These are phyloP conservation scores for Bombus polaris DNA, from an alignment of 1,140 invertebrate genomes.

Conservation along the genomic window DNA sequence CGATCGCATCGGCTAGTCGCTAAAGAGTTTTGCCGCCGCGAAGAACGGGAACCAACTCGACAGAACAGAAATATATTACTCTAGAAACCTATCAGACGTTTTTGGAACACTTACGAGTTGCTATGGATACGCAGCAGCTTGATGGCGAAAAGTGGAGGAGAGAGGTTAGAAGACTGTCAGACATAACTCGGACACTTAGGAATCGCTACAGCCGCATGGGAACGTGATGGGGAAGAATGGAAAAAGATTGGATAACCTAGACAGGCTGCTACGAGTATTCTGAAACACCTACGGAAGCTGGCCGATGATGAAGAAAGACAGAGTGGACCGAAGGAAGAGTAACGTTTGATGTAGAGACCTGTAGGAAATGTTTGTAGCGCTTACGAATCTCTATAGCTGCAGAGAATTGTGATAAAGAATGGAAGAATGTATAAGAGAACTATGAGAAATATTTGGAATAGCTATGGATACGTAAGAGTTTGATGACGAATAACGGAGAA, in stretches of 20 bases:
- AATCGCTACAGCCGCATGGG: too few relatives aligned
- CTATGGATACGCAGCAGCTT: neutral
- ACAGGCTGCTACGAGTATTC: too few relatives aligned
- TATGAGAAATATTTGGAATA: neutral
- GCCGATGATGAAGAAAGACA: too few relatives aligned
- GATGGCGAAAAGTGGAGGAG: neutral
- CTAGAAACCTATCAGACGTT: neutral
- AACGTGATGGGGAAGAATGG: too few relatives aligned
- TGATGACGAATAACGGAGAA: neutral
- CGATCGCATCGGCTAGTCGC: constrained; percentile 68
- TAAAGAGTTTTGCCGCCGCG: constrained; percentile 56
- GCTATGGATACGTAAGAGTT: neutral
- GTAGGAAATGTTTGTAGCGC: neutral
- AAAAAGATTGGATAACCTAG: too few relatives aligned
- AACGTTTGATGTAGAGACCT: neutral
- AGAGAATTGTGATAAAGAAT: neutral
- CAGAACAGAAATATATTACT: neutral
- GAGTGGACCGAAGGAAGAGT: neutral
- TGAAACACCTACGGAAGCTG: too few relatives aligned
- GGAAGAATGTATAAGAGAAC: too few relatives aligned
- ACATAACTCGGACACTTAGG: too few relatives aligned
- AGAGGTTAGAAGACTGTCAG: too few relatives aligned
- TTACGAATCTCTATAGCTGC: neutral
- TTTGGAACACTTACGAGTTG: too few relatives aligned
- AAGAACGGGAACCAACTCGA: neutral